Evolutionary conservation across 2,888 invertebrate genomes (phyloP).

Genomic region (Calliopum simillimum): DNA sequence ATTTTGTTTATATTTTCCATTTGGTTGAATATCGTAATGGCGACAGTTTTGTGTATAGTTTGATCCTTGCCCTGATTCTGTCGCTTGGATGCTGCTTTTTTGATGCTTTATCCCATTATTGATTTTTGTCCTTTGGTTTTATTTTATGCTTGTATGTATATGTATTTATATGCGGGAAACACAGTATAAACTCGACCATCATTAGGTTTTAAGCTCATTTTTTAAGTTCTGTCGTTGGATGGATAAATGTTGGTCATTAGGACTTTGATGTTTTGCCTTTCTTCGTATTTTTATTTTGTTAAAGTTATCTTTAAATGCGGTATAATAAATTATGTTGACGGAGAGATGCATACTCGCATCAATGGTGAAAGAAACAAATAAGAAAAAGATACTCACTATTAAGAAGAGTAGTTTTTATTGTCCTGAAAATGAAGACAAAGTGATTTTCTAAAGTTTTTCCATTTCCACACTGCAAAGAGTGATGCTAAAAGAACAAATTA

Average conservation of each 20-base stretch:
- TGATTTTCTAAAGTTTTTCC: conserved; percentile 11
- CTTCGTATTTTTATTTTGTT: conserved; percentile 5
- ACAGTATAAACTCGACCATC: neutral
- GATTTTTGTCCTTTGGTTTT: conserved; percentile 1
- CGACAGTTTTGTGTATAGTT: conserved; percentile 12
- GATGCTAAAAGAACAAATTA: neutral
- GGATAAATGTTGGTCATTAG: conserved; percentile 23
- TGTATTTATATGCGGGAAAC: neutral
- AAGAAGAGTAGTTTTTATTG: neutral
- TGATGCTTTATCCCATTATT: neutral
- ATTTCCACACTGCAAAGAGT: neutral
- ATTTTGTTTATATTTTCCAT: conserved; percentile 62
- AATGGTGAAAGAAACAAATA: neutral
- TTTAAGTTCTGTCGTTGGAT: conserved; percentile 1
- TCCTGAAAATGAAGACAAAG: conserved; percentile 17
- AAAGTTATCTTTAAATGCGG: conserved; percentile 2
- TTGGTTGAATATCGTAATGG: conserved; percentile 50
- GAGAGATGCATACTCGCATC: neutral
- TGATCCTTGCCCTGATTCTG: neutral
- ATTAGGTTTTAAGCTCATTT: conserved; percentile 23
- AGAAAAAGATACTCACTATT: too few relatives aligned
- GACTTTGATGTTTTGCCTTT: conserved; percentile 5
- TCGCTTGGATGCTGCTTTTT: neutral
- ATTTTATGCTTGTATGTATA: neutral
- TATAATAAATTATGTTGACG: conserved; percentile 17